Conservation (phyloP, 2,888 invertebrate genomes). For the Pinctada fucata region DNA sequence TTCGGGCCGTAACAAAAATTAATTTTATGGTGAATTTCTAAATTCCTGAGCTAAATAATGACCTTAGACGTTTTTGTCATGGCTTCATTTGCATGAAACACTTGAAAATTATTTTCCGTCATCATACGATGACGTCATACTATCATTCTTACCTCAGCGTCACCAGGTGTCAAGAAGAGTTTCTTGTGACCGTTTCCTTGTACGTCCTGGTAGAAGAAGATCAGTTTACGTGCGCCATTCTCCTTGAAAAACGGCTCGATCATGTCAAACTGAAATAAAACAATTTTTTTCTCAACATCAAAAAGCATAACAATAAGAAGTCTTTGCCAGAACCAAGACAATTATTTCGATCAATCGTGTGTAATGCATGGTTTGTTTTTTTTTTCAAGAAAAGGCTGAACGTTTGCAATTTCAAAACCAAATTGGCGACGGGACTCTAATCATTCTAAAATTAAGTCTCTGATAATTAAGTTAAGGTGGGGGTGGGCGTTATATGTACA, state of each 20-base stretch:
- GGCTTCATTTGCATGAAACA: no score
- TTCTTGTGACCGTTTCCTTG: constrained; percentile 59
- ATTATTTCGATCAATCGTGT: background rate
- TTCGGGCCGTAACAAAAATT: no score
- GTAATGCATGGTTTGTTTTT: background rate
- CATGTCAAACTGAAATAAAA: constrained; percentile 71
- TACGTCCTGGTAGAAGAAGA: constrained; percentile 75
- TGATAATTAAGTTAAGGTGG: no score
- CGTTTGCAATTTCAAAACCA: no score
- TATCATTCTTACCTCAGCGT: constrained; percentile 66
- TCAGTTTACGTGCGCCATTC: constrained; percentile 74
- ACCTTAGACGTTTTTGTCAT: no score
- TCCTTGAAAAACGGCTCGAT: constrained; percentile 74
- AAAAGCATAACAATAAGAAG: background rate
- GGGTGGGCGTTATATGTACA: no score
- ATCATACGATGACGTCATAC: no score
- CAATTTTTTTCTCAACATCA: background rate
- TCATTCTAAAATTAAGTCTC: no score
- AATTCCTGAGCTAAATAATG: no score
- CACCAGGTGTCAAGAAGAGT: constrained; percentile 73
- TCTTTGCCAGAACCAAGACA: background rate
- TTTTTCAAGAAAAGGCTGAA: background rate
- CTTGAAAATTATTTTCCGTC: no score
- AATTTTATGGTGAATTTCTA: no score
- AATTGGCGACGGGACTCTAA: no score